Evolutionary conservation across 2,797 vertebrate genomes (phyloP).

Genomic region (Poeciliopsis turneri): DNA sequence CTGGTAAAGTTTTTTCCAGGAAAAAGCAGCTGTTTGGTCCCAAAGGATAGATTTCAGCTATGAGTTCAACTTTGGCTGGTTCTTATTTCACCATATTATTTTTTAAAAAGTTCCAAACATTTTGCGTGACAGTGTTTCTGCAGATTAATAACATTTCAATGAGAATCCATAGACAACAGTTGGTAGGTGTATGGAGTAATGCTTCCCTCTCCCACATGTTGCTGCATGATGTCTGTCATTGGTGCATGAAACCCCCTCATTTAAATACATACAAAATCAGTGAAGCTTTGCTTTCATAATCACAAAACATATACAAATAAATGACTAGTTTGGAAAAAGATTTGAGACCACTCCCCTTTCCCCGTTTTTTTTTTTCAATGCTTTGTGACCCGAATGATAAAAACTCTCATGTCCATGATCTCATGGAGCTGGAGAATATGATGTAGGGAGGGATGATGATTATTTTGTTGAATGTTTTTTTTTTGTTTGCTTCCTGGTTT

Average conservation of each 20-base stretch:
- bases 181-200: neutral
- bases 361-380: neutral
- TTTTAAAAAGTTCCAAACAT: neutral
- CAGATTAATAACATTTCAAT: neutral
- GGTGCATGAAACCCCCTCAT: neutral
- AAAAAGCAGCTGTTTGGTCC: neutral
- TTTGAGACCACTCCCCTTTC: neutral
- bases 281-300: neutral
- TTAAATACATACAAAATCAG: neutral
- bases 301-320: neutral
- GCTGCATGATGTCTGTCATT: neutral
- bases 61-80: neutral
- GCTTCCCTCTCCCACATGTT: neutral
- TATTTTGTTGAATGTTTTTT: neutral
- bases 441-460: neutral
- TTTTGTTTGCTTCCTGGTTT: conserved; percentile 1
- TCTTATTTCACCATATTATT: neutral
- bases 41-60: neutral
- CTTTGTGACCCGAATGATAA: neutral
- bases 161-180: neutral
- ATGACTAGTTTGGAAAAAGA: neutral
- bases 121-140: neutral
- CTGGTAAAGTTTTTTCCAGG: neutral
- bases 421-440: neutral
- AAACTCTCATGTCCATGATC: neutral